Evolutionary conservation across 2,888 invertebrate genomes (phyloP).

Genomic region (Muscina levida): DNA sequence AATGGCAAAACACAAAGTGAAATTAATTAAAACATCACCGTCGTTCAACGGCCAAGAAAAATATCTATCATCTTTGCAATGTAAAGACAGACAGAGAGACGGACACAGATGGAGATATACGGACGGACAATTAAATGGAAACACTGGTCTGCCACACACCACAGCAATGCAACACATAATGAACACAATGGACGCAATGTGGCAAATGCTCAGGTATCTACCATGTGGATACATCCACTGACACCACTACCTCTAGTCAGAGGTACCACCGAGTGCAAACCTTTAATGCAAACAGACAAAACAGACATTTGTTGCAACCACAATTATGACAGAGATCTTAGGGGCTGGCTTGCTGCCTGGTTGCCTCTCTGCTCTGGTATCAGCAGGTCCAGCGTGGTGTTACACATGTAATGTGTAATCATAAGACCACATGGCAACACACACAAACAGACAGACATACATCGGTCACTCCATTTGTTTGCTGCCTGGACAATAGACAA

Average conservation of each 20-base stretch:
- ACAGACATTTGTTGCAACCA: constrained; percentile 44
- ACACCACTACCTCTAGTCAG: too few species aligned
- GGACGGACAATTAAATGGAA: too few species aligned
- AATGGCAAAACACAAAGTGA: constrained; percentile 31
- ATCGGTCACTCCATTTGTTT: neutral
- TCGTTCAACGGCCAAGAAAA: constrained; percentile 49
- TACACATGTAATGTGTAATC: constrained; percentile 56
- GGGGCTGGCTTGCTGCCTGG: neutral
- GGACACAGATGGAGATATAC: neutral
- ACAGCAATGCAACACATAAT: neutral
- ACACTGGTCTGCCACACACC: neutral
- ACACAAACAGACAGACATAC: neutral
- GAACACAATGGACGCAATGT: neutral
- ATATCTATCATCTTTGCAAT: constrained; percentile 54
- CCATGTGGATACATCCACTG: too few species aligned
- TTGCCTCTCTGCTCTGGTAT: too few species aligned
- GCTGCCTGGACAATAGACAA: constrained; percentile 14
- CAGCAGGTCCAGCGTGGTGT: constrained; percentile 45
- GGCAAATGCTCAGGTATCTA: neutral
- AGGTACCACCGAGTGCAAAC: constrained; percentile 43
- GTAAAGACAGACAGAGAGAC: neutral
- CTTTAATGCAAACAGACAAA: constrained; percentile 59
- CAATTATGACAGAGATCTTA: constrained; percentile 22
- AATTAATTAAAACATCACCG: constrained; percentile 65
- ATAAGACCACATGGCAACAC: too few species aligned